These are phyloP conservation scores for Motacilla tschutschensis DNA, from an alignment of 2,113 vertebrate species.

Conservation along the genomic window DNA sequence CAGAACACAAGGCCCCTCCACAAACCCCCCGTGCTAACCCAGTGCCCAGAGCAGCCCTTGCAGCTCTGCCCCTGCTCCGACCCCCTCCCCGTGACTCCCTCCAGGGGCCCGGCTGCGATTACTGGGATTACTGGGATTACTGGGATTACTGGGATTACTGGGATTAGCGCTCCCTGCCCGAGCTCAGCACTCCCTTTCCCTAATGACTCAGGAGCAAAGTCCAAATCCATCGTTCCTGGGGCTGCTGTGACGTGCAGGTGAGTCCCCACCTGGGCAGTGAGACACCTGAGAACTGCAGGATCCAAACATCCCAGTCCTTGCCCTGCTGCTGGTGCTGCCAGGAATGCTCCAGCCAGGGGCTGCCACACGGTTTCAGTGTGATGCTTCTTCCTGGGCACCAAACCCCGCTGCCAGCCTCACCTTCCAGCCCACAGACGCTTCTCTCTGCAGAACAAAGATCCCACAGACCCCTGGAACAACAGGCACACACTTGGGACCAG, in stretches of 20 bases:
- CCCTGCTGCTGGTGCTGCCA: not conserved
- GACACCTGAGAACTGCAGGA: fast-evolving
- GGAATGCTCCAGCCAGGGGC: not conserved
- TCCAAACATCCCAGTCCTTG: not conserved
- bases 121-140: not conserved
- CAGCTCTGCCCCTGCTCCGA: not conserved
- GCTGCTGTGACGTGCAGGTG: not conserved
- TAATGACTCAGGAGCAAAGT: not conserved
- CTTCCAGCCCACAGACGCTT: not conserved
- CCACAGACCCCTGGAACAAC: not conserved
- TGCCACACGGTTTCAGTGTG: fast-evolving
- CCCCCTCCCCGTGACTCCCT: not conserved
- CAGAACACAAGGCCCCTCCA: not conserved
- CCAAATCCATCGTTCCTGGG: not conserved
- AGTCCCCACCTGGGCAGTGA: not conserved
- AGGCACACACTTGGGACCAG: fast-evolving
- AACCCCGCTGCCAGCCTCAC: not conserved
- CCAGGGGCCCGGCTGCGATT: not conserved
- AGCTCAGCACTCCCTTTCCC: not conserved
- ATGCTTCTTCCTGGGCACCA: not conserved
- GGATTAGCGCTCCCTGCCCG: not conserved
- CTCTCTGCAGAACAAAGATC: not conserved
- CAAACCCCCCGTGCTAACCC: not conserved
- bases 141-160: not conserved
- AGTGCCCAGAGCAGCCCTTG: not conserved